Percentiles rank a stretch among this genome's conserved stretches.
Evolutionary conservation across 2,797 vertebrate genomes (phyloP).

Genomic region (Parauchenoglanis ngamensis): DNA sequence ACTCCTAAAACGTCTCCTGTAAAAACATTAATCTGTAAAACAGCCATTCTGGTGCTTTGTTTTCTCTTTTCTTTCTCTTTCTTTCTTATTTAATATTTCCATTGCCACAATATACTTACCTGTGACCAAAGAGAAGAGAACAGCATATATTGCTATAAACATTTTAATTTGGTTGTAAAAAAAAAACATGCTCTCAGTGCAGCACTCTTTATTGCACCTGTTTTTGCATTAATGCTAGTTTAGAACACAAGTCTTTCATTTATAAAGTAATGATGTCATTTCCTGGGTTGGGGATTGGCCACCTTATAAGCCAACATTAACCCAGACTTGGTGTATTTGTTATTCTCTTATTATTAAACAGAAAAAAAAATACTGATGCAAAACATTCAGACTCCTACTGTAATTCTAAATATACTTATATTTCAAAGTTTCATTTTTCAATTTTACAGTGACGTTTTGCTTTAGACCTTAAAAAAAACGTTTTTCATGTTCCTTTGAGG

Average conservation of each 20-base stretch:
- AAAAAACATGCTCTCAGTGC: not conserved
- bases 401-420: too few relatives aligned
- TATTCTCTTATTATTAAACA: not conserved
- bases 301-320: not conserved
- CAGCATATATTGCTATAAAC: not conserved
- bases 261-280: slow-evolving; percentile 34
- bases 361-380: not conserved
- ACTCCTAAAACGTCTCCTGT: not conserved
- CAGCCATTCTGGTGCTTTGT: not conserved
- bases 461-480: too few relatives aligned
- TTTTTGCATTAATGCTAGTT: not conserved
- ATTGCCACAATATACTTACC: too few relatives aligned
- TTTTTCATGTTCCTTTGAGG: too few relatives aligned
- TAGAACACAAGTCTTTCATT: not conserved
- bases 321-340: not conserved
- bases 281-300: slow-evolving; percentile 16
- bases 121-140: too few relatives aligned
- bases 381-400: too few relatives aligned
- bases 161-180: slow-evolving; percentile 14
- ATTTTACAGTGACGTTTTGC: too few relatives aligned
- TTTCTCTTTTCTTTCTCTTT: not conserved
- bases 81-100: too few relatives aligned
- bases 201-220: not conserved
- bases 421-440: too few relatives aligned
- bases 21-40: not conserved